Conservation (phyloP, 1,140 invertebrate genomes). For the Aphis craccivora region DNA sequence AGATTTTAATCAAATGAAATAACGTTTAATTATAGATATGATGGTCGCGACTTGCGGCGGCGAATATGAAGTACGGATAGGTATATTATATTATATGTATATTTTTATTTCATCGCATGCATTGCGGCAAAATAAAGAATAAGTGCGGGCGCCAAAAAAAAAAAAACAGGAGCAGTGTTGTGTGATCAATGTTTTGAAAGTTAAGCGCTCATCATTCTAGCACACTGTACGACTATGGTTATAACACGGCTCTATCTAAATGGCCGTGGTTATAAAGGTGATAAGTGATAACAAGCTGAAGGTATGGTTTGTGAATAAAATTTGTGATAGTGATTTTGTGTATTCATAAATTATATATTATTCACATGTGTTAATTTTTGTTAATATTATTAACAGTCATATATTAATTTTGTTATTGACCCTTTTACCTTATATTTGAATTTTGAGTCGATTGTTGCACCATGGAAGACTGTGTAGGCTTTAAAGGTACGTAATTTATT, state of each 20-base stretch:
- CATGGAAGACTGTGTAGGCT: constrained; percentile 34
- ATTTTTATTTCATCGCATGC: background rate
- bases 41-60: background rate
- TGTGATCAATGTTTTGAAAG: too few species aligned
- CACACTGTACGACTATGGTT: background rate
- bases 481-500: constrained; percentile 26
- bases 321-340: background rate
- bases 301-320: background rate
- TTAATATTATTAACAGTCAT: too few species aligned
- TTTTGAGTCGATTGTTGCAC: too few species aligned
- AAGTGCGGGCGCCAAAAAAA: background rate
- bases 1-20: background rate
- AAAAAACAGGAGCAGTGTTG: background rate
- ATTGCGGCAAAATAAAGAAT: background rate
- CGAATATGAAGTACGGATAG: background rate
- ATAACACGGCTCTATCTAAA: too few species aligned
- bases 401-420: too few species aligned
- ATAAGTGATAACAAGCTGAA: background rate
- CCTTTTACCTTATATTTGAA: too few species aligned
- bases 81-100: background rate
- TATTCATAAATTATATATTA: background rate
- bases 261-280: background rate
- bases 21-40: constrained; percentile 21
- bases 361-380: background rate
- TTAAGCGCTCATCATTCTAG: background rate